Evolutionary conservation across 2,797 vertebrate genomes (phyloP), one percentile per base, ranked within the genome.

Genomic region (Psittacula echo): DNA sequence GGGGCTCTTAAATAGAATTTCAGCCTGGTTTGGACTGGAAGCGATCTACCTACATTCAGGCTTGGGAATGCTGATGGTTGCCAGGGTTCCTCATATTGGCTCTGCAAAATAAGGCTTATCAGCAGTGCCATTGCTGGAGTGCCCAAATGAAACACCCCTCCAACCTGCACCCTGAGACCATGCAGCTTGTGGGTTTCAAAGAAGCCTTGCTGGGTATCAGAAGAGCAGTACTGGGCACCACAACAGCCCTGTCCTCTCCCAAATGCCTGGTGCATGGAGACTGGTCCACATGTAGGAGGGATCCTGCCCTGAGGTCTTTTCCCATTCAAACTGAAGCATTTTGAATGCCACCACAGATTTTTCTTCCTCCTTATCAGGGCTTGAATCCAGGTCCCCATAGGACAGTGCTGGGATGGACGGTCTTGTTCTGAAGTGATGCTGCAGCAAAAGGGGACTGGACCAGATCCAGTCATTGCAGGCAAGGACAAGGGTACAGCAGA

Each of bases 211-310:
- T 17, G 48, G 12, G 26, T 47, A 17, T 60, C 1, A 4, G 67
- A 53, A 42, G 48, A 73, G 13, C 15, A 13, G n/a, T 24, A 34
- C n/a, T 44, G 37, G 29, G n/a, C 13, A 67, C 48, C n/a, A 21
- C 24, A 34, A 24, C 37, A 67, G n/a, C 5, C 0, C 13, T 60
- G 20, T 30, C 48, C 20, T 45, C 62, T 68, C n/a, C 61, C 26
- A 30, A 7, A 68, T 0, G 0, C 30, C 61, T 26, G 20, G 4
- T 24, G 5, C 11, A 14, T 18, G 2, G 1, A 47, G 44, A 51
- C 24, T 10, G 13, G 8, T 41, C n/a, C 44, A 26, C 0, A 0
- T 37, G 10, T 29, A 2, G 0, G 23, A 67, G 23, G 17, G 10
- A 61, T 21, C 24, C 20, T 53, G 17, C 20, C 51, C 41, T 24